phyloP scores from a whole-genome alignment of 2,797 vertebrate genomes.

The Pygocentrus nattereri region DNA sequence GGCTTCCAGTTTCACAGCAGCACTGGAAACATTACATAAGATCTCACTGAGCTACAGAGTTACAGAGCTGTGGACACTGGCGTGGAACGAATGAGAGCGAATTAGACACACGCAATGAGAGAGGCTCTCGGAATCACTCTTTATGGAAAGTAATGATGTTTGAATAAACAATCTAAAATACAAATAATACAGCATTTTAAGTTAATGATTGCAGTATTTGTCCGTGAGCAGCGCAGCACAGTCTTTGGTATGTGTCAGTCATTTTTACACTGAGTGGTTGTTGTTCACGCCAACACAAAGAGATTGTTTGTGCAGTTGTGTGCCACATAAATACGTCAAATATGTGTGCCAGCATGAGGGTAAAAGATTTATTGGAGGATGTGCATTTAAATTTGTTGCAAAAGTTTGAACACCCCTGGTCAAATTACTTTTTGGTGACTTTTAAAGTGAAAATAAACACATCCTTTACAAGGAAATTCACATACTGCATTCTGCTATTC shows the following conservation, averaged over 20 bases:
- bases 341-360: neutral
- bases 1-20: conserved; percentile 67
- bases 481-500: too few relatives aligned
- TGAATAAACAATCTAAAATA: conserved; percentile 1
- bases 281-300: neutral
- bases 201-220: neutral
- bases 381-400: neutral
- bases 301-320: neutral
- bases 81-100: conserved; percentile 28
- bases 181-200: conserved; percentile 33
- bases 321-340: neutral
- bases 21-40: conserved; percentile 75
- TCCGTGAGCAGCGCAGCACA: neutral
- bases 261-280: neutral
- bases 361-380: neutral
- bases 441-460: too few relatives aligned
- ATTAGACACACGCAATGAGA: conserved; percentile 6
- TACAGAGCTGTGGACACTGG: conserved; percentile 20
- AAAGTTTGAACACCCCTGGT: neutral
- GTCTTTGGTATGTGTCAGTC: neutral
- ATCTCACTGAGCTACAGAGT: conserved; percentile 61
- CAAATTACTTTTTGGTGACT: too few relatives aligned
- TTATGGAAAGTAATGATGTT: conserved; percentile 39
- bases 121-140: conserved; percentile 28
- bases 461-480: too few relatives aligned